These are phyloP conservation scores for Sitta carolinensis DNA, from an alignment of 2,797 vertebrate genomes.

Conservation along the genomic window DNA sequence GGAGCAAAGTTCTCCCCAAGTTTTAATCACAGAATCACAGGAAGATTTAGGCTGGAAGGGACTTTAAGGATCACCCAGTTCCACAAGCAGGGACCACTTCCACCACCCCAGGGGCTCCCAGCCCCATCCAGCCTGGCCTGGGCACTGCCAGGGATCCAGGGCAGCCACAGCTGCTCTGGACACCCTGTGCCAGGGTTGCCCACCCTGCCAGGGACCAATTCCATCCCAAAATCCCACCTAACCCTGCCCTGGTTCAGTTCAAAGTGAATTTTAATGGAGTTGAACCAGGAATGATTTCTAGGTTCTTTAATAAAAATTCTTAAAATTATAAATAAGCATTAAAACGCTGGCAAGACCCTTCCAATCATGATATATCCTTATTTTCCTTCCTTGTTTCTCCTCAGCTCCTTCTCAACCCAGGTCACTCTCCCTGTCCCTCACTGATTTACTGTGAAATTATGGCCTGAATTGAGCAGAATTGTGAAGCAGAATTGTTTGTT, in stretches of 20 bases:
- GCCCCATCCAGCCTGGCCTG: not conserved
- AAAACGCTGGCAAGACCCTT: not conserved
- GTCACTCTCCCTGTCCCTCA: accelerated
- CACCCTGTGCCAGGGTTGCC: not conserved
- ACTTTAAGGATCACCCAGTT: not conserved
- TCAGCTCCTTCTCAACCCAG: not conserved
- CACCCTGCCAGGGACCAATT: not conserved
- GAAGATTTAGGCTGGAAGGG: not conserved
- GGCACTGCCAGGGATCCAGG: not conserved
- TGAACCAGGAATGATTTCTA: not conserved
- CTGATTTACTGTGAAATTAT: not conserved
- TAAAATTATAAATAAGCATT: not conserved
- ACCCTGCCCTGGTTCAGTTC: not conserved
- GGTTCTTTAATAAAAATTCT: not conserved
- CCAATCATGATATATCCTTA: accelerated
- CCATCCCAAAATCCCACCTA: not conserved
- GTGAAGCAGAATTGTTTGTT: not conserved
- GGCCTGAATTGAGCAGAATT: not conserved
- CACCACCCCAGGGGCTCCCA: accelerated
- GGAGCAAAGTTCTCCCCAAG: not conserved
- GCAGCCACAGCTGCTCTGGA: not conserved
- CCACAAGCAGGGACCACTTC: not conserved
- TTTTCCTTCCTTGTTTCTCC: not conserved
- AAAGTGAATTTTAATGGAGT: not conserved
- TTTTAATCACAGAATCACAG: not conserved